A percentile compares a stretch with the other conserved stretches of the same genome.
Evolutionary conservation across 1,140 invertebrate genomes (phyloP).

Genomic region (Drosophila pandora): DNA sequence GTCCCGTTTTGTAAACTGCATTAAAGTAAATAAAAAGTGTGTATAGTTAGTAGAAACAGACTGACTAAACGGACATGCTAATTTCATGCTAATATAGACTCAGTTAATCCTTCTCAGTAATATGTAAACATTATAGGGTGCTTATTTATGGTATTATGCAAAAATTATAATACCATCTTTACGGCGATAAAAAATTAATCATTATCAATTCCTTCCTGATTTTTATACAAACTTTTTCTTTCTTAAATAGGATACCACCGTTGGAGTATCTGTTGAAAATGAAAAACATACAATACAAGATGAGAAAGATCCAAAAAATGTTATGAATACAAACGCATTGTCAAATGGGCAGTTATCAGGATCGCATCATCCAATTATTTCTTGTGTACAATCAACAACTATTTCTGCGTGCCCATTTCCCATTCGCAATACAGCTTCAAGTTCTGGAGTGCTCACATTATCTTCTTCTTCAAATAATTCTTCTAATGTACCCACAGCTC

Average conservation of each 20-base stretch:
- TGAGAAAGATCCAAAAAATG: constrained; percentile 35
- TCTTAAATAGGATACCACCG: constrained; percentile 29
- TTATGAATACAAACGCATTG: constrained; percentile 45
- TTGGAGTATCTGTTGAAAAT: constrained; percentile 35
- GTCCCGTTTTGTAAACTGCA: no score
- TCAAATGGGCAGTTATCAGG: constrained; percentile 25
- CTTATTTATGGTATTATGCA: no score
- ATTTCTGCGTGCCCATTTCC: constrained; percentile 24
- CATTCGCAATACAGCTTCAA: constrained; percentile 15
- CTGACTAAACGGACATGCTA: no score
- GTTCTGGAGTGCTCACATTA: constrained; percentile 9
- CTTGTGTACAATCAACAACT: constrained; percentile 17
- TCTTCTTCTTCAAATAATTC: constrained; percentile 25
- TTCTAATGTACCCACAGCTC: constrained; percentile 3
- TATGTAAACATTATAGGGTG: no score
- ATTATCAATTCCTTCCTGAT: no score
- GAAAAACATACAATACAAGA: constrained; percentile 27
- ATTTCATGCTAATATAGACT: no score
- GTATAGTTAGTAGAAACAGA: no score
- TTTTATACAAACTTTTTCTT: neutral
- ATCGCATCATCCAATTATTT: constrained; percentile 26
- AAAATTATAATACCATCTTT: no score
- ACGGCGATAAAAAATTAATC: no score
- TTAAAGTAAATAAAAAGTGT: no score
- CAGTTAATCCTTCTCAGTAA: no score